Conservation (phyloP, 2,888 invertebrate species). For the Myopa testacea region DNA sequence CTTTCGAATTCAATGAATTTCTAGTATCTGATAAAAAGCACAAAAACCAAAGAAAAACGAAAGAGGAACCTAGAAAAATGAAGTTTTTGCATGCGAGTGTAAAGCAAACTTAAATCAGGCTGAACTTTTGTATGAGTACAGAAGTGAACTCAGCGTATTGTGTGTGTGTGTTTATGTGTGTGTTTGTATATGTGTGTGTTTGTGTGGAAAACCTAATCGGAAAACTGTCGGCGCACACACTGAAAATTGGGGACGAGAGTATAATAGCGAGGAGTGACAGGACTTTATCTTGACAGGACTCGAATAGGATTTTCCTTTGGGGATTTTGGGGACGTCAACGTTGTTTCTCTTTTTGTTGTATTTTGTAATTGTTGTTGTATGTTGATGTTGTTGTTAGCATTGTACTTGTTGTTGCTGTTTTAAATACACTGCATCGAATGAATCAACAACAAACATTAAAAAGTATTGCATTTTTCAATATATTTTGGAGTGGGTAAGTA, state of each 20-base stretch:
- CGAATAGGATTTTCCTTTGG: constrained; percentile 19
- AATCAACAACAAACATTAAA: too few relatives aligned
- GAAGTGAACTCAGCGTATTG: not conserved
- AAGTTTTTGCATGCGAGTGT: too few relatives aligned
- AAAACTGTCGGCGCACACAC: constrained; percentile 22
- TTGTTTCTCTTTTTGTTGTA: too few relatives aligned
- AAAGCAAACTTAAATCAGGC: not conserved
- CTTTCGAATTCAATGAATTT: constrained; percentile 36
- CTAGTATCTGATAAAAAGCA: constrained; percentile 16
- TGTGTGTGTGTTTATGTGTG: constrained; percentile 4
- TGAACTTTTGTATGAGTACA: not conserved
- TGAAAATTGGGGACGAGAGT: not conserved
- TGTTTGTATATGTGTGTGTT: not conserved
- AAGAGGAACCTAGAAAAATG: not conserved
- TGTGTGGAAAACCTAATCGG: constrained; percentile 25
- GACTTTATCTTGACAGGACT: constrained; percentile 32
- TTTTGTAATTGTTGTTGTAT: too few relatives aligned
- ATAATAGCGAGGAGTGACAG: constrained; percentile 21
- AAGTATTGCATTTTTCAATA: too few relatives aligned
- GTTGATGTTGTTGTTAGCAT: too few relatives aligned
- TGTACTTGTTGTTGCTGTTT: too few relatives aligned
- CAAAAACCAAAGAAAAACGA: not conserved
- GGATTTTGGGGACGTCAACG: not conserved
- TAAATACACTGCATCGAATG: too few relatives aligned
- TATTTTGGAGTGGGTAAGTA: too few relatives aligned